phyloP scores from a whole-genome alignment of 1,140 invertebrate genomes.

The Pygmarrhopalites habei region DNA sequence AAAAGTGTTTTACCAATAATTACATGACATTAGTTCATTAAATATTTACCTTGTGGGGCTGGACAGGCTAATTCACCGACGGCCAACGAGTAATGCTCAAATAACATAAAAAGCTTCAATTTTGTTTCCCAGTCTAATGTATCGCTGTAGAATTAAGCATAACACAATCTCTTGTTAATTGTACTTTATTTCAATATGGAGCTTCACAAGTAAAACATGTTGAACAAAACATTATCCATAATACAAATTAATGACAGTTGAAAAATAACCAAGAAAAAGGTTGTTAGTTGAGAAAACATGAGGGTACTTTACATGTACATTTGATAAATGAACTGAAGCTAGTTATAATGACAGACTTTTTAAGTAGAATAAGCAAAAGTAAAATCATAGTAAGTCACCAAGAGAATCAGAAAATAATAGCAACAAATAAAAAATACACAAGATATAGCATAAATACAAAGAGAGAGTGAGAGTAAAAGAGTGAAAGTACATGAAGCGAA shows the following conservation, averaged over 20 bases:
- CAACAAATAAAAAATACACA: too few relatives aligned
- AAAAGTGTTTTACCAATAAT: too few relatives aligned
- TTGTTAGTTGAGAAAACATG: not conserved
- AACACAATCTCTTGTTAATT: not conserved
- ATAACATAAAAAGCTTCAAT: conserved; percentile 59
- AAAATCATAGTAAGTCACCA: not conserved
- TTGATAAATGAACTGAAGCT: not conserved
- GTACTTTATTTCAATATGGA: not conserved
- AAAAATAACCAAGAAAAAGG: not conserved
- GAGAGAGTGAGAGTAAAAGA: conserved; percentile 20
- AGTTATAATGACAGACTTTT: not conserved
- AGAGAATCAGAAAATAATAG: not conserved
- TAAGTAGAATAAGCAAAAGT: not conserved
- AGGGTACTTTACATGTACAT: not conserved
- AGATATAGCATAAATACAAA: not conserved
- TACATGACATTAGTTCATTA: too few relatives aligned
- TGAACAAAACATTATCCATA: not conserved
- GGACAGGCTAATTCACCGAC: conserved; percentile 72
- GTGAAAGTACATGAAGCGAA: conserved; percentile 63
- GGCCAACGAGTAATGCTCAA: conserved; percentile 68
- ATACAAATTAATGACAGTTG: not conserved
- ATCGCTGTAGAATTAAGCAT: conserved; percentile 45
- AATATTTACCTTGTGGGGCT: conserved; percentile 66
- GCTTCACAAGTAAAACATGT: not conserved
- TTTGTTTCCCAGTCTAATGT: conserved; percentile 59